Evolutionary conservation across 2,113 vertebrate genomes (phyloP).

Genomic region (Spilogale gracilis): DNA sequence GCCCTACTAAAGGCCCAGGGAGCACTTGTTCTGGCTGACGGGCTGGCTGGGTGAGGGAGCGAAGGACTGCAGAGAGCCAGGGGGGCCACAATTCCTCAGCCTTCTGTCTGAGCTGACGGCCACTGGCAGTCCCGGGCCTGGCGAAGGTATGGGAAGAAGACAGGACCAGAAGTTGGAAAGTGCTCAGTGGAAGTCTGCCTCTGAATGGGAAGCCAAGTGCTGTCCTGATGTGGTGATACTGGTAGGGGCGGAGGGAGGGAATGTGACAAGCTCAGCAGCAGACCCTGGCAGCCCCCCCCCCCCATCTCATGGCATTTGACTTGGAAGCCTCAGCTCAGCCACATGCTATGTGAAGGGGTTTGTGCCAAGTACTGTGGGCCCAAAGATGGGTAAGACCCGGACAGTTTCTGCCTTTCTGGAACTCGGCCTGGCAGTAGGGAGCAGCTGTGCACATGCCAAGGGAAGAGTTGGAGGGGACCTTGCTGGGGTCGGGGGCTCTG

Average conservation of each 20-base stretch:
- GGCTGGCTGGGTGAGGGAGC: neutral
- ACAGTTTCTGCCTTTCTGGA: neutral
- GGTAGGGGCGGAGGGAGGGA: too few relatives aligned
- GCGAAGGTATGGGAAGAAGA: neutral
- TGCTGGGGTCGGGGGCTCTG: neutral
- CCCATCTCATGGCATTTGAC: neutral
- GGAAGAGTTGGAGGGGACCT: neutral
- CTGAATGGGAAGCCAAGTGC: neutral
- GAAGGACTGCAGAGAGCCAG: neutral
- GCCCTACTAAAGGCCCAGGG: neutral
- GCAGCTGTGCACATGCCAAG: neutral
- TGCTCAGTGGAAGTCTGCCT: neutral
- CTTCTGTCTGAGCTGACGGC: neutral
- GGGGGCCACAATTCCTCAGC: neutral
- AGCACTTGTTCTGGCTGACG: neutral
- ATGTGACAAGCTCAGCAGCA: neutral
- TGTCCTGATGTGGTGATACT: neutral
- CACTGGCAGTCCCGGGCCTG: neutral
- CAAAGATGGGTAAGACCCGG: neutral
- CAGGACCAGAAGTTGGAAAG: neutral
- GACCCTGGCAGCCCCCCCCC: neutral
- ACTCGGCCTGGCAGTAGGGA: neutral
- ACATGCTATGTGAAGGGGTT: neutral
- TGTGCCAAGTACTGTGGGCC: neutral
- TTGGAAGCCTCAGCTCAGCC: neutral